Base-by-base conservation (phyloP, 2,888 invertebrate genomes). In the Clostera curtula region DNA sequence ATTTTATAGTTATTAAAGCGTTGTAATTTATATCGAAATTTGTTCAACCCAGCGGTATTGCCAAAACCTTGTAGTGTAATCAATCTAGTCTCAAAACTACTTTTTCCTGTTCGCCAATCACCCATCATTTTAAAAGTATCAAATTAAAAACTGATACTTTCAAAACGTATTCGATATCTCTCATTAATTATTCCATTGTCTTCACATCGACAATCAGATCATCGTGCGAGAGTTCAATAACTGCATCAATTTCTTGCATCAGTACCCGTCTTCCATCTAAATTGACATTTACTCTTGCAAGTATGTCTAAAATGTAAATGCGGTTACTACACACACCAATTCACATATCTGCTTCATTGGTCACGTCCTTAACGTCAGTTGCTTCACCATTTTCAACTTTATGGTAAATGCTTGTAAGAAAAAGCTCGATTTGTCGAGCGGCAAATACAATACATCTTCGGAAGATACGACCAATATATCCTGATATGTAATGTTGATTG, bases 221-320 rank as follows among this genome's bases (percentile, higher is more conserved):
- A 69, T 64, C 60, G 52, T 54, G 40, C 40, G 43, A 50, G 67
- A 61, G 74, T 74, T 77, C 75, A 77, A 76, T 75, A 76, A 73
- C 76, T 71, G 72, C 75, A 69, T 72, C 75, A 73, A 72, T 71
- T 73, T 69, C 58, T 65, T 61, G 66, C 69, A 66, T 69, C 70
- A 62, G 61, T 63, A 50, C 67, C 64, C 68, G 63, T 69, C 65
- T 67, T 68, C 70, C 67, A 72, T 73, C 77, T 76, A 77, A 79
- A 79, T 80, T 79, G 79, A 79, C 79, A 77, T 80, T 77, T 79
- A 79, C 75, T 75, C 73, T 65, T 59, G 60, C 71, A 67, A 73
- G 74, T 68, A 74, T 70, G 67, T 75, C 67, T 71, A 74, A 75
- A 79, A 77, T 76, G 76, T 79, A 79, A 79, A 79, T 76, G 77